Base-by-base conservation (phyloP, 2,888 invertebrate genomes). In the Meganola albula region DNA sequence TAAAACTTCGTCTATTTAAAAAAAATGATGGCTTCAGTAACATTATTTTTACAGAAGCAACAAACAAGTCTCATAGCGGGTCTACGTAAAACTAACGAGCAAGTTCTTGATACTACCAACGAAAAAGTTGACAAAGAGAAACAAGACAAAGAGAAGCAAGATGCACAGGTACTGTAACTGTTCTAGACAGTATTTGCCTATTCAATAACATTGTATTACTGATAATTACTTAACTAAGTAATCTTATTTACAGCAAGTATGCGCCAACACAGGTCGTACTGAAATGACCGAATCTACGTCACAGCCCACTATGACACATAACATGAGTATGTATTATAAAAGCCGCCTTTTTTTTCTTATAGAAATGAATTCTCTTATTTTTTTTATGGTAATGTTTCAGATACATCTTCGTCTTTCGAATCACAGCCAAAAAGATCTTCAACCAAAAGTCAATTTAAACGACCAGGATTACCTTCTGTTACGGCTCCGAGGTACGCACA, bases 41-140 rank as follows among this genome's bases (percentile, higher is more conserved):
- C n/a, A n/a, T 24, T 20, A 40, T 7, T 21, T 20, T 41, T 52
- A 34, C 79, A 97, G 96, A 97, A 95, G 76, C 96, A 97, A 74
- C 96, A 97, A 82, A 96, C 95, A 40, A 97, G 95, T 65, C 82
- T 98, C 9, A 93, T 98, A 28, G 96, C 95, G 2, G 96, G 96
- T 5, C 78, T 98, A 31, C 88, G 98, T 31, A 97, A 97, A 12
- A 94, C 94, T 0, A 94, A 95, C 56, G 95, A 95, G 65, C 85
- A 89, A 43, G 79, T 87, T 7, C 74, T 87, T 0, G 88, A 89
- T 28, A 82, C 88, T 48, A 88, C 87, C 52, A 82, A 86, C 21
- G 87, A 88, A 28, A 93, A 93, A 59, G 88, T 90, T 29, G 85
- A 92, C 86, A 77, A 91, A 86, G 78, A 91, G 31, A 83, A 80